Percentiles rank a stretch among this genome's conserved stretches.
These are phyloP conservation scores for Tribolium freemani DNA, from an alignment of 2,888 invertebrate species.

Conservation along the genomic window DNA sequence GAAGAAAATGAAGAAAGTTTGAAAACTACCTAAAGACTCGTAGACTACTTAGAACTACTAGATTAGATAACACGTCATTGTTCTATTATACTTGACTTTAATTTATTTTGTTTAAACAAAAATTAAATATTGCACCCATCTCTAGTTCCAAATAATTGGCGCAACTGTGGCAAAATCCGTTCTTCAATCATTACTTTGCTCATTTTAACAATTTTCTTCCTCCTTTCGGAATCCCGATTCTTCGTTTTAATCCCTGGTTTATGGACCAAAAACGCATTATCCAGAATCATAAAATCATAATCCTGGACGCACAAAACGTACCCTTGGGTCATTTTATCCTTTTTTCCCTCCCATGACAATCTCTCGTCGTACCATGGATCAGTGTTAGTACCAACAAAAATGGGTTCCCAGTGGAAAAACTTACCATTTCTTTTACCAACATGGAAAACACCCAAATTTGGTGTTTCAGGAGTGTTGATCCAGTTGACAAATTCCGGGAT, in stretches of 20 bases:
- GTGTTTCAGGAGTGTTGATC: slow-evolving; percentile 19
- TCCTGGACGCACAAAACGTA: slow-evolving; percentile 51
- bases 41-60: no score
- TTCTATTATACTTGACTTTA: no score
- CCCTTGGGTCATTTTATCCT: slow-evolving; percentile 96
- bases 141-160: no score
- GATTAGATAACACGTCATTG: no score
- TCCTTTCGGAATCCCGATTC: neutral
- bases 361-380: slow-evolving; percentile 93
- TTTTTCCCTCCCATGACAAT: slow-evolving; percentile 94
- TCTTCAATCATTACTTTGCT: no score
- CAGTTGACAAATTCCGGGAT: slow-evolving; percentile 40
- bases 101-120: no score
- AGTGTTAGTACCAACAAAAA: slow-evolving; percentile 90
- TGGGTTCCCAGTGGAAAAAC: slow-evolving; percentile 92
- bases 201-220: no score
- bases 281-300: slow-evolving; percentile 54
- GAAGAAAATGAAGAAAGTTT: no score
- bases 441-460: slow-evolving; percentile 65
- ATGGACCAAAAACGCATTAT: slow-evolving; percentile 57
- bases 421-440: slow-evolving; percentile 85
- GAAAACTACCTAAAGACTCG: no score
- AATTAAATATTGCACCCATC: no score
- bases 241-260: slow-evolving; percentile 53
- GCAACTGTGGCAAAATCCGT: no score